phyloP scores from a whole-genome alignment of 2,888 invertebrate genomes.

The Aspidiotus rigidus region DNA sequence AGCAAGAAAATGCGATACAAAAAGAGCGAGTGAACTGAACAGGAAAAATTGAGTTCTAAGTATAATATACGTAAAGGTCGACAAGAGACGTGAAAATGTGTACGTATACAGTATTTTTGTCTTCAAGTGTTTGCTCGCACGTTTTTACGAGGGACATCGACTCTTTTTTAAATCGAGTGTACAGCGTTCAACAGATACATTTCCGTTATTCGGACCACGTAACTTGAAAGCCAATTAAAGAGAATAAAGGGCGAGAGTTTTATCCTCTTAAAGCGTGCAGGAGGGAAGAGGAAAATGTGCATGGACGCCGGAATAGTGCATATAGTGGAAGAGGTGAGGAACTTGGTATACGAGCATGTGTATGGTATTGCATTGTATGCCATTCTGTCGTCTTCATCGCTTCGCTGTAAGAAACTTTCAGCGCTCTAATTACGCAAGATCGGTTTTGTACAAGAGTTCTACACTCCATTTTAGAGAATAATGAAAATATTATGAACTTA shows the following conservation, averaged over 20 bases:
- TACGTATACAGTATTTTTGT: constrained; percentile 2
- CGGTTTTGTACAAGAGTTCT: not conserved
- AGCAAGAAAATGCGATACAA: too few species aligned
- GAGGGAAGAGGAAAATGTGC: not conserved
- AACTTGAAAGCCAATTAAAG: constrained; percentile 20
- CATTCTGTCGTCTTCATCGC: too few species aligned
- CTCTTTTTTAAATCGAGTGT: not conserved
- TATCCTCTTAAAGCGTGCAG: constrained; percentile 5
- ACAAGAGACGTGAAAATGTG: not conserved
- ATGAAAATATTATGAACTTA: constrained; percentile 16
- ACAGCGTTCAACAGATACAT: constrained; percentile 11
- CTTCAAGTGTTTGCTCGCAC: not conserved
- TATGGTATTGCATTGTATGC: not conserved
- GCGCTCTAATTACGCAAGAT: too few species aligned
- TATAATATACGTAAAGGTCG: not conserved
- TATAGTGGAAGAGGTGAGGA: not conserved
- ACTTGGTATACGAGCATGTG: not conserved
- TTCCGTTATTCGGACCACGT: constrained; percentile 17
- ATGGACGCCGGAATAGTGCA: not conserved
- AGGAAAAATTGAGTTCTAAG: too few species aligned
- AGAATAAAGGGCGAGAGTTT: constrained; percentile 10
- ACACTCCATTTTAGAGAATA: constrained; percentile 8
- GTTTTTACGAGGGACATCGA: constrained; percentile 12
- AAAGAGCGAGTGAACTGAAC: too few species aligned
- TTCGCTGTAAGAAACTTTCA: too few species aligned